Evolutionary conservation across 2,113 vertebrate species (phyloP).

Genomic region (Oreochromis niloticus): DNA sequence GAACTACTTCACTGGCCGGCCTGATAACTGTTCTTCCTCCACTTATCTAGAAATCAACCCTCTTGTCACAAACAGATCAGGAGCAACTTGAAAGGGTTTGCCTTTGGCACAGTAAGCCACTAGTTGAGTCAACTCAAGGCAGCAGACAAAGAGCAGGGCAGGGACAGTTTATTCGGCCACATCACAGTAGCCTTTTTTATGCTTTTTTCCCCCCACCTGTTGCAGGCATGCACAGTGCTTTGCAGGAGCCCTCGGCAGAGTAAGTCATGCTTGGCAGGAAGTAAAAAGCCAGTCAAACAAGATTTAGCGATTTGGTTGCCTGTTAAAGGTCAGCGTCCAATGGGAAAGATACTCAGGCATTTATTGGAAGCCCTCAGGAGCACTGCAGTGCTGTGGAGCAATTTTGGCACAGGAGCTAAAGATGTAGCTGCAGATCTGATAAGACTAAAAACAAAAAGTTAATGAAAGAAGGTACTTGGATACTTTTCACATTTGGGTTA

Average conservation of each 20-base stretch:
- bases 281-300: conserved; percentile 49
- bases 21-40: conserved; percentile 32
- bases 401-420: not conserved
- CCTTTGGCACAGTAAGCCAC: conserved; percentile 40
- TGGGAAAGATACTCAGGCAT: conserved; percentile 62
- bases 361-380: not conserved
- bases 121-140: conserved; percentile 14
- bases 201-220: not conserved
- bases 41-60: conserved; percentile 54
- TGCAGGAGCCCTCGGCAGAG: conserved; percentile 1
- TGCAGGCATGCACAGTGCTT: not conserved
- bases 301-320: conserved; percentile 49
- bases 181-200: not conserved
- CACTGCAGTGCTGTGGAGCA: not conserved
- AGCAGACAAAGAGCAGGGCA: conserved; percentile 37
- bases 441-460: not conserved
- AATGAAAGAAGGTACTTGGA: not conserved
- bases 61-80: conserved; percentile 45
- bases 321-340: conserved; percentile 65
- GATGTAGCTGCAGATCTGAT: not conserved
- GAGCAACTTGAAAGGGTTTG: conserved; percentile 49
- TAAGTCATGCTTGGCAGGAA: conserved; percentile 50
- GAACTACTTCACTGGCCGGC: conserved; percentile 43
- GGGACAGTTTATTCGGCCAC: conserved; percentile 6
- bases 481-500: not conserved